Percentiles rank a stretch among this genome's conserved stretches.
These are phyloP conservation scores for Heloderma charlesbogerti DNA, from an alignment of 2,113 vertebrate species.

Conservation along the genomic window DNA sequence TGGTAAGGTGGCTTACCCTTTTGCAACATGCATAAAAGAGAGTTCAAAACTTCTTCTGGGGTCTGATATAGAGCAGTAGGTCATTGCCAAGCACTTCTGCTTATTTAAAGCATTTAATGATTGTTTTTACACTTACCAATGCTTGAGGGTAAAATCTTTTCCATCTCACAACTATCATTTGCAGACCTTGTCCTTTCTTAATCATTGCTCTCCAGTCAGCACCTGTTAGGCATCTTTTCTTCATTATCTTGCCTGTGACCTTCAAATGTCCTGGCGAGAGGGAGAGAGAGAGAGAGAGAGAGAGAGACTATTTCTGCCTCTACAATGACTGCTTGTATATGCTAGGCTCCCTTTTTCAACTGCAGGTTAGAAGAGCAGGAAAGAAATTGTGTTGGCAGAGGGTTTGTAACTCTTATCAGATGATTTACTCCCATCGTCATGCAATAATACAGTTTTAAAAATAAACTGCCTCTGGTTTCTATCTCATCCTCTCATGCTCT, in stretches of 20 bases:
- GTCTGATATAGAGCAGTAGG: constrained; percentile 30
- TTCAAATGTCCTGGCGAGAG: constrained; percentile 58
- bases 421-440: not conserved
- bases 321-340: constrained; percentile 22
- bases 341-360: not conserved
- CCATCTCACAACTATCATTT: constrained; percentile 58
- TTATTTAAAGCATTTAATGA: constrained; percentile 69
- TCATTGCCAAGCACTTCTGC: constrained; percentile 45
- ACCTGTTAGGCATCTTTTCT: constrained; percentile 41
- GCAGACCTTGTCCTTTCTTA: constrained; percentile 53
- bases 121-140: constrained; percentile 37
- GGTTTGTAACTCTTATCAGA: constrained; percentile 19
- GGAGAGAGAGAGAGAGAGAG: constrained; percentile 6
- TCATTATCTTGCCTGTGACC: constrained; percentile 65
- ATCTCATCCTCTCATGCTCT: not conserved
- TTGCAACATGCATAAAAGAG: constrained; percentile 60
- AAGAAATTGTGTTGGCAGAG: not conserved
- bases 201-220: constrained; percentile 54
- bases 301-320: constrained; percentile 29
- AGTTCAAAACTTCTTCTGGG: constrained; percentile 51
- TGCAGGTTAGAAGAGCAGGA: not conserved
- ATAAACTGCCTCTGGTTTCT: constrained; percentile 14
- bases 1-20: constrained; percentile 52
- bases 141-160: constrained; percentile 63
- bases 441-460: constrained; percentile 30